Percentiles rank a stretch among this genome's conserved stretches.
Evolutionary conservation across 2,113 vertebrate genomes (phyloP).

Genomic region (Peromyscus maniculatus): DNA sequence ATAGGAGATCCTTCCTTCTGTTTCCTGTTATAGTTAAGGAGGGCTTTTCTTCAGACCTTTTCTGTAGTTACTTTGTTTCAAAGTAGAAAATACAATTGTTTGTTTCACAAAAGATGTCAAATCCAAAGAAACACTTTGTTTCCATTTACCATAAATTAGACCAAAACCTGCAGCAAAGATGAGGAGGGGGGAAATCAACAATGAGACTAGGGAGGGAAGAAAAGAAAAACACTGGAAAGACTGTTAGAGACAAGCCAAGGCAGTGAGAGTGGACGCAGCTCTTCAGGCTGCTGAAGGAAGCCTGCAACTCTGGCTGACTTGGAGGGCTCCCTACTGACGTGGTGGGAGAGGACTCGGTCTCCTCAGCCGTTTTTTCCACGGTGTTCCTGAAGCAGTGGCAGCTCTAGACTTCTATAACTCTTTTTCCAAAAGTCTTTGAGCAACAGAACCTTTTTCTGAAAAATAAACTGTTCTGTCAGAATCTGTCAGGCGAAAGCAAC

Average conservation of each 20-base stretch:
- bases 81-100: conserved; percentile 26
- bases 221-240: not conserved
- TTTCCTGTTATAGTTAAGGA: not conserved
- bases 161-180: not conserved
- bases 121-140: conserved; percentile 43
- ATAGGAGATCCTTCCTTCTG: not conserved
- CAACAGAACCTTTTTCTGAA: not conserved
- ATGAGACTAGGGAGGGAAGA: not conserved
- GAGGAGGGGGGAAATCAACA: not conserved
- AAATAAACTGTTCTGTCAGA: not conserved
- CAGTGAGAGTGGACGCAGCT: no score
- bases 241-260: not conserved
- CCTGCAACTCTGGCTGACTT: not conserved
- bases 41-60: conserved; percentile 24
- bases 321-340: no score
- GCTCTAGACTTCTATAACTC: not conserved
- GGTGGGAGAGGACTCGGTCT: no score
- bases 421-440: conserved; percentile 9
- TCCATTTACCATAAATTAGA: not conserved
- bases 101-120: not conserved
- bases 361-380: not conserved
- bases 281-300: not conserved
- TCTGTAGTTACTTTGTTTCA: not conserved
- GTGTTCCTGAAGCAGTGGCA: not conserved
- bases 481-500: not conserved